phyloP scores from a whole-genome alignment of 2,888 invertebrate genomes.

The Drosophila gaucha region DNA sequence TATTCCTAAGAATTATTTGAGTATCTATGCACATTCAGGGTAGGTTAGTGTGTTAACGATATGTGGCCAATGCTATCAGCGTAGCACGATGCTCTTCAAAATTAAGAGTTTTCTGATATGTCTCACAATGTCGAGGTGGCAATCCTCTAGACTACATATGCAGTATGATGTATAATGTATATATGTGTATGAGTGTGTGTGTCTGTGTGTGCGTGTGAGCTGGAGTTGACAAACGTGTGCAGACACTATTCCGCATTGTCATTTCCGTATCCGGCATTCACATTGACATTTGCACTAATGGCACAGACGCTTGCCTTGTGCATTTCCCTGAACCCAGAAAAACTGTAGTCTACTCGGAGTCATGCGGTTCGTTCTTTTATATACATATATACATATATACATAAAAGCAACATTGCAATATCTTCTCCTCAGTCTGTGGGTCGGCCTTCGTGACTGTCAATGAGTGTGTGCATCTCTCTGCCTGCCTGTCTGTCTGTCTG shows the following conservation, averaged over 20 bases:
- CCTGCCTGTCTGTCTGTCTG: not conserved
- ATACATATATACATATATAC: conserved; percentile 1
- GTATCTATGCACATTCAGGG: conserved; percentile 8
- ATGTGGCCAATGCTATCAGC: conserved; percentile 19
- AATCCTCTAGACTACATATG: not conserved
- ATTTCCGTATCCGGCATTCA: conserved; percentile 37
- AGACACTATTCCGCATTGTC: conserved; percentile 25
- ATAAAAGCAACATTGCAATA: conserved; percentile 49
- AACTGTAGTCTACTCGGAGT: conserved; percentile 6
- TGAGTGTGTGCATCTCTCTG: conserved; percentile 1
- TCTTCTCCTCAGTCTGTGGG: conserved; percentile 5
- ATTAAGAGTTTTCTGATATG: conserved; percentile 60
- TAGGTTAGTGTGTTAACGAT: conserved; percentile 14
- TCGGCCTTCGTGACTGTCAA: not conserved
- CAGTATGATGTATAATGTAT: not conserved
- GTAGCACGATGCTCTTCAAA: conserved; percentile 18
- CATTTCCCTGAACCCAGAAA: conserved; percentile 4
- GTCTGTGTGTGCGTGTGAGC: not conserved
- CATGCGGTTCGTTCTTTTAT: conserved; percentile 14
- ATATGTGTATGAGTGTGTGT: not conserved
- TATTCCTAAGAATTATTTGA: conserved; percentile 15
- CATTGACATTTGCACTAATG: conserved; percentile 61
- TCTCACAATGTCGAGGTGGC: conserved; percentile 19
- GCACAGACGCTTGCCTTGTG: conserved; percentile 27
- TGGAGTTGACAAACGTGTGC: conserved; percentile 18